Evolutionary conservation across 2,797 vertebrate species (phyloP).

Genomic region (Phaenicophaeus curvirostris): DNA sequence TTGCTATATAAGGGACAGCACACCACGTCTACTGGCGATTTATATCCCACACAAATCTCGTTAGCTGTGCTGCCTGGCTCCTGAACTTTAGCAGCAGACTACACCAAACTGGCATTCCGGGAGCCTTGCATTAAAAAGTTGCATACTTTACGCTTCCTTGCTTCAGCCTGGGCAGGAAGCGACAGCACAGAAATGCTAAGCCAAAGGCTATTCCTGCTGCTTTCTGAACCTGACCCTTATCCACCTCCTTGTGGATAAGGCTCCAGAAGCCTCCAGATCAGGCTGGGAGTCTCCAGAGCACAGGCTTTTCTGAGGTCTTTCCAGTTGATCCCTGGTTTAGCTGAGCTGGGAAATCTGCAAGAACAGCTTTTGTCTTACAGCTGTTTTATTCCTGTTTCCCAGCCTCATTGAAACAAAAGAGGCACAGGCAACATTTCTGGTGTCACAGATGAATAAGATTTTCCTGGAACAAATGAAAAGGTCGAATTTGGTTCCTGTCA

Average conservation of each 20-base stretch:
- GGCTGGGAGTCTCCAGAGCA: background rate
- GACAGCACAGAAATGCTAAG: background rate
- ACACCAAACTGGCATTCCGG: background rate
- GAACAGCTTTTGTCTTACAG: background rate
- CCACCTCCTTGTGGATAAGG: background rate
- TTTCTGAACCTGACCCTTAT: background rate
- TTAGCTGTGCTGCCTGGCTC: slow-evolving; percentile 21
- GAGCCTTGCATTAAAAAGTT: background rate
- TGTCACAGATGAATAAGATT: slow-evolving; percentile 2
- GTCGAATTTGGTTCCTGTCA: background rate
- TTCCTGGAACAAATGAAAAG: slow-evolving; percentile 33
- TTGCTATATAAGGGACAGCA: slow-evolving; percentile 26
- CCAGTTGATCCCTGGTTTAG: background rate
- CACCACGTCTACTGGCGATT: background rate
- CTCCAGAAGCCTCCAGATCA: background rate
- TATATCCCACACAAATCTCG: slow-evolving; percentile 10
- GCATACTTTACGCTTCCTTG: background rate
- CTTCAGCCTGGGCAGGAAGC: background rate
- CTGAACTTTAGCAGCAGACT: background rate
- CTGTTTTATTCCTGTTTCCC: slow-evolving; percentile 33
- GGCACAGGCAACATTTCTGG: background rate
- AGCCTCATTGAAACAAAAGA: slow-evolving; percentile 16
- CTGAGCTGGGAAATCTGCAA: slow-evolving; percentile 21
- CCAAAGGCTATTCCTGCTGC: background rate
- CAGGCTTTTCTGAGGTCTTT: background rate